Conservation (phyloP, 2,888 invertebrate genomes). For the Fragum sueziense region DNA sequence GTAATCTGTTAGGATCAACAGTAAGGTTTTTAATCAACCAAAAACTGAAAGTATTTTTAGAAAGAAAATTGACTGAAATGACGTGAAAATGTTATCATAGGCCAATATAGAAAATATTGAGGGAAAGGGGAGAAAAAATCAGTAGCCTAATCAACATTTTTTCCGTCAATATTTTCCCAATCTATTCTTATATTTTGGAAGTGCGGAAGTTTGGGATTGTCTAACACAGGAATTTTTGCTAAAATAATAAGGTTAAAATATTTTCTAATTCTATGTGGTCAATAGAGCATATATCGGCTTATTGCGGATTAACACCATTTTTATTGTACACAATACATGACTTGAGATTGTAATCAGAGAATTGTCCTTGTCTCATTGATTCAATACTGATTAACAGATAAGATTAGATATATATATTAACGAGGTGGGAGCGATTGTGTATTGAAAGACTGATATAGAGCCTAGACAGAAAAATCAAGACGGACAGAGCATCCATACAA, state of each 20-base stretch:
- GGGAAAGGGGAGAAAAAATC: neutral
- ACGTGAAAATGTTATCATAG: too few relatives aligned
- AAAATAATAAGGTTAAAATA: neutral
- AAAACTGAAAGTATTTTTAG: neutral
- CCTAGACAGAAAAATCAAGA: too few relatives aligned
- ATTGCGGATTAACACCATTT: neutral
- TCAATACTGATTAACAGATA: neutral
- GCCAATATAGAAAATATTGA: neutral
- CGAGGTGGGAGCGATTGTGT: too few relatives aligned
- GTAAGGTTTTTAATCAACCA: neutral
- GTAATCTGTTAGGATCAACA: too few relatives aligned
- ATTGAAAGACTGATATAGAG: too few relatives aligned
- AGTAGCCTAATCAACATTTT: neutral
- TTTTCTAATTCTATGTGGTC: neutral
- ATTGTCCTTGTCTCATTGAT: neutral
- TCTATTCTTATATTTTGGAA: too few relatives aligned
- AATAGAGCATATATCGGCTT: neutral
- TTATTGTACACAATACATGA: neutral
- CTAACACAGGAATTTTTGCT: too few relatives aligned
- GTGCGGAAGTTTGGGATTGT: too few relatives aligned
- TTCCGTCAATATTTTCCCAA: constrained; percentile 1
- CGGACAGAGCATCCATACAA: too few relatives aligned
- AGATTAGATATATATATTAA: neutral
- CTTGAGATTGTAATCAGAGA: neutral
- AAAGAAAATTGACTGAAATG: too few relatives aligned